Evolutionary conservation across 2,113 vertebrate species (phyloP).

Genomic region (Albula goreensis): DNA sequence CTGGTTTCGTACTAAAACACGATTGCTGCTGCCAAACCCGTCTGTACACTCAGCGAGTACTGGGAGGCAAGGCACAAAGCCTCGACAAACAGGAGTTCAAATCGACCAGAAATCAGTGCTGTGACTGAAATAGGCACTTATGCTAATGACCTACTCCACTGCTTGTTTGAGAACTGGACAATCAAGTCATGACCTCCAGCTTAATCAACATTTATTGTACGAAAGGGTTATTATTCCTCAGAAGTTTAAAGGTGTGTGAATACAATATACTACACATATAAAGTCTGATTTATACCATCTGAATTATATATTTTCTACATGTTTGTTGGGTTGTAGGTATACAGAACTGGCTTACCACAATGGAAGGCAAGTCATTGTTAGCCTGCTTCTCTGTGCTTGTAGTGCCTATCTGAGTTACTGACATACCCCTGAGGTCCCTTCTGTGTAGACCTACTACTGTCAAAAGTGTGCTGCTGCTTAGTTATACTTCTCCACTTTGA

Average conservation of each 20-base stretch:
- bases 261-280: background rate
- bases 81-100: background rate
- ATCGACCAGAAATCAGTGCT: background rate
- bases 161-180: background rate
- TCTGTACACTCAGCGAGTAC: background rate
- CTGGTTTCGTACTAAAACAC: background rate
- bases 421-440: background rate
- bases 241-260: background rate
- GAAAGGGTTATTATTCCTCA: background rate
- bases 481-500: background rate
- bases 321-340: background rate
- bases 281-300: background rate
- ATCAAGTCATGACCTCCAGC: background rate
- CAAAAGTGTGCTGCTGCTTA: too few relatives aligned
- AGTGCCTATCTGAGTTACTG: slow-evolving; percentile 18
- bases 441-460: background rate
- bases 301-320: background rate
- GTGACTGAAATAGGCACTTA: background rate
- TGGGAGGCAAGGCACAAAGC: background rate
- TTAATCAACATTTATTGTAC: background rate
- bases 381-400: background rate
- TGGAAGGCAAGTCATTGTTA: slow-evolving; percentile 12
- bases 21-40: background rate
- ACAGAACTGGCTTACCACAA: background rate
- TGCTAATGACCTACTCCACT: background rate